Evolutionary conservation across 2,888 invertebrate genomes (phyloP).

Genomic region (Mesochorus sp.): DNA sequence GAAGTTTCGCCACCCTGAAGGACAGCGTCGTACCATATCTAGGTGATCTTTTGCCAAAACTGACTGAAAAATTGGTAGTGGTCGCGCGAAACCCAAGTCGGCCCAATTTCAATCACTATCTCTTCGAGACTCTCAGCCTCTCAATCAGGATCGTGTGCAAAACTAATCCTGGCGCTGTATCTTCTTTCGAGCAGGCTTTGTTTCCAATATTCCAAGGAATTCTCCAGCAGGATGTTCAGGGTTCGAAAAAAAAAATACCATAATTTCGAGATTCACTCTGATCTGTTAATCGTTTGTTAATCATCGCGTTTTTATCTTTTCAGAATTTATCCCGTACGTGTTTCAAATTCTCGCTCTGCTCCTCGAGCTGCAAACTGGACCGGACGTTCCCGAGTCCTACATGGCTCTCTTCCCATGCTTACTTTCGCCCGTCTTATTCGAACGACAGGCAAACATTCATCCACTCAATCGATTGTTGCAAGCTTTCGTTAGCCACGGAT

Average conservation of each 20-base stretch:
- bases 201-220: slow-evolving; percentile 98
- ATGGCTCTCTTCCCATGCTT: slow-evolving; percentile 95
- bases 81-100: slow-evolving; percentile 97
- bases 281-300: background rate
- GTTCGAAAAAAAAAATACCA: slow-evolving; percentile 80
- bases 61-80: slow-evolving; percentile 91
- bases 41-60: slow-evolving; percentile 90
- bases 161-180: slow-evolving; percentile 89
- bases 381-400: slow-evolving; percentile 91
- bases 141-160: slow-evolving; percentile 95
- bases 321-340: slow-evolving; percentile 99
- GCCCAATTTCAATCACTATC: slow-evolving; percentile 98
- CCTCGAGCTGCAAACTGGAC: slow-evolving; percentile 88
- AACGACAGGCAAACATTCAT: slow-evolving; percentile 95
- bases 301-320: slow-evolving; percentile 59
- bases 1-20: slow-evolving; percentile 92
- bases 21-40: slow-evolving; percentile 91
- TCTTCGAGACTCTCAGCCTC: slow-evolving; percentile 97
- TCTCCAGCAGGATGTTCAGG: slow-evolving; percentile 95
- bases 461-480: slow-evolving; percentile 96
- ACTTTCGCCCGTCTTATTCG: slow-evolving; percentile 95
- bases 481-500: slow-evolving; percentile 91
- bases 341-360: slow-evolving; percentile 98
- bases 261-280: background rate
- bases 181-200: slow-evolving; percentile 94